These are phyloP conservation scores for Danionella dracula DNA, from an alignment of 2,797 vertebrate genomes.

Conservation along the genomic window DNA sequence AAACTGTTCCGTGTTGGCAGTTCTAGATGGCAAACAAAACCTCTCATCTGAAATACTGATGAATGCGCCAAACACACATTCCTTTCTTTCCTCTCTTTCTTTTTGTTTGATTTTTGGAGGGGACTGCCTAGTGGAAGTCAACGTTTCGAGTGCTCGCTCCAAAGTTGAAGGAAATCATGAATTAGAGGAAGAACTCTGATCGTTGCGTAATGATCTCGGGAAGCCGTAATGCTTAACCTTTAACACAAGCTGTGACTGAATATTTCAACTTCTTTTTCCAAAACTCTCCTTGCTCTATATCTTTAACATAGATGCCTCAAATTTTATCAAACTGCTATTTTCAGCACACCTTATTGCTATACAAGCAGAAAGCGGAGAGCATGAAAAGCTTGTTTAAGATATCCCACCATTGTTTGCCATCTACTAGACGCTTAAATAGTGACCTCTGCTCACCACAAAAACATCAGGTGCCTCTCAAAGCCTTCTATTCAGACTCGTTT, in stretches of 20 bases:
- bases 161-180: conserved; percentile 73
- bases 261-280: conserved; percentile 59
- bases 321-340: conserved; percentile 31
- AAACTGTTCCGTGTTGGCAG: conserved; percentile 49
- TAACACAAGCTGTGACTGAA: conserved; percentile 68
- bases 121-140: conserved; percentile 62
- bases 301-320: conserved; percentile 32
- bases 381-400: conserved; percentile 26
- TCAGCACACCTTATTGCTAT: too few relatives aligned
- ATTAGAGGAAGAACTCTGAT: conserved; percentile 67
- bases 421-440: conserved; percentile 35
- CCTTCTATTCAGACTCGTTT: conserved; percentile 28
- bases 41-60: conserved; percentile 50
- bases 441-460: conserved; percentile 26
- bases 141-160: conserved; percentile 60
- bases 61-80: conserved; percentile 51
- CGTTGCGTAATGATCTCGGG: conserved; percentile 73
- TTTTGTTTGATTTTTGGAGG: background rate
- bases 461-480: conserved; percentile 15
- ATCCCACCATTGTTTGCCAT: conserved; percentile 8
- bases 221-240: conserved; percentile 78
- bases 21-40: conserved; percentile 60
- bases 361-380: background rate
- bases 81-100: conserved; percentile 19
- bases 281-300: too few relatives aligned